A percentile compares a stretch with the other conserved stretches of the same genome.
Evolutionary conservation across 2,797 vertebrate genomes (phyloP).

Genomic region (Otolemur crassicaudatus): DNA sequence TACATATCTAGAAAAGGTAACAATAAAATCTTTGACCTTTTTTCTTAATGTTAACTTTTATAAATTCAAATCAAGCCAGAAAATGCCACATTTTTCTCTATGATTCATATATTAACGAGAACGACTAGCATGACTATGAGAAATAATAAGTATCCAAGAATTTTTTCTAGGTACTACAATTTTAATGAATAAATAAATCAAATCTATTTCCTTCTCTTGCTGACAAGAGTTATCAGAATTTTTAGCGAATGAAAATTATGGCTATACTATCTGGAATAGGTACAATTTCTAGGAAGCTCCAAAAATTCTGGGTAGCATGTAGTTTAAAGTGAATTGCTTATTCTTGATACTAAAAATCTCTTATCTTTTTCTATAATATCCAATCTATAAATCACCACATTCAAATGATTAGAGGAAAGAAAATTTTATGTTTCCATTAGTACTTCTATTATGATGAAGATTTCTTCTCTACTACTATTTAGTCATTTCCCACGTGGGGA

Average conservation of each 20-base stretch:
- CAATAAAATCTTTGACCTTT: constrained; percentile 11
- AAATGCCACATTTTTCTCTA: constrained; percentile 5
- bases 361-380: background rate
- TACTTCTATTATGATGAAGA: background rate
- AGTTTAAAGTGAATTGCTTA: constrained; percentile 47
- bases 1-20: background rate
- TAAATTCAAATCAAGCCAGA: constrained; percentile 33
- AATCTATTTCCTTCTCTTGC: constrained; percentile 52
- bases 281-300: constrained; percentile 58
- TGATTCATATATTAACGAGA: constrained; percentile 52
- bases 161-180: constrained; percentile 34
- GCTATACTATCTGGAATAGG: constrained; percentile 53
- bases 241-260: constrained; percentile 56
- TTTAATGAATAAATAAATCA: constrained; percentile 66
- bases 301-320: constrained; percentile 44
- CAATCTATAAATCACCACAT: background rate
- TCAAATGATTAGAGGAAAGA: constrained; percentile 20
- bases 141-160: constrained; percentile 14
- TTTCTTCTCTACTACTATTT: background rate
- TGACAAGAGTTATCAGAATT: constrained; percentile 62
- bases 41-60: constrained; percentile 9
- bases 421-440: background rate
- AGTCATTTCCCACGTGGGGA: background rate
- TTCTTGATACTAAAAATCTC: constrained; percentile 11
- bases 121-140: constrained; percentile 37